Percentiles rank a stretch among this genome's conserved stretches.
phyloP scores from a whole-genome alignment of 2,797 vertebrate genomes.

The Crenichthys baileyi region DNA sequence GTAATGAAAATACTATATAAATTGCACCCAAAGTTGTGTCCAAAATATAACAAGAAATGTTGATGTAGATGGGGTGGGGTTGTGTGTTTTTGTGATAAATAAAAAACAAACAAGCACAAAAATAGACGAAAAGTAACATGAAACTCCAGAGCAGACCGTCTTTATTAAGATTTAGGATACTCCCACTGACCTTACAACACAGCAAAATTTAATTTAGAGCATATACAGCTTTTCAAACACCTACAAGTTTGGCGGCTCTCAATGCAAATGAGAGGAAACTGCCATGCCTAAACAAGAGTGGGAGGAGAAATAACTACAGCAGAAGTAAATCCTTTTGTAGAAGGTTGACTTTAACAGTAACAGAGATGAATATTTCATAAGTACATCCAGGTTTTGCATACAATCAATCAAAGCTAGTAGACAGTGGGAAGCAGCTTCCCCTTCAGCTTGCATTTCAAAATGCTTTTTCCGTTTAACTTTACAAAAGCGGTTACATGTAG shows the following conservation, averaged over 20 bases:
- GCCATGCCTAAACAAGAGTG: conserved; percentile 57
- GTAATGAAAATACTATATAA: too few relatives aligned
- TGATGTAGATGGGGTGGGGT: neutral
- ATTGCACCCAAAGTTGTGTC: too few relatives aligned
- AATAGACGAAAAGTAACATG: conserved; percentile 19
- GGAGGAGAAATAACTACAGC: conserved; percentile 17
- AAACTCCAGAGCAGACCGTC: conserved; percentile 59
- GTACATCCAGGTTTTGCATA: conserved; percentile 58
- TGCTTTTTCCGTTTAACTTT: conserved; percentile 47
- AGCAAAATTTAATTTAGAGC: conserved; percentile 76
- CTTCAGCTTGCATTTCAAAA: conserved; percentile 37
- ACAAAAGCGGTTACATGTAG: conserved; percentile 51
- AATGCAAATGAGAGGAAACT: conserved; percentile 47
- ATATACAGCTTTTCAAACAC: conserved; percentile 66
- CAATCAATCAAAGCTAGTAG: conserved; percentile 56
- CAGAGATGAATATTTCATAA: conserved; percentile 22
- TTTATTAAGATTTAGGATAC: conserved; percentile 76
- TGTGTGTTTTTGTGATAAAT: neutral
- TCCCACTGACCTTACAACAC: conserved; percentile 62
- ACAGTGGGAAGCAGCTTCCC: conserved; percentile 43
- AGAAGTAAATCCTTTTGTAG: conserved; percentile 28
- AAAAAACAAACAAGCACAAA: neutral
- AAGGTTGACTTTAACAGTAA: conserved; percentile 18
- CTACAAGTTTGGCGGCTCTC: conserved; percentile 46
- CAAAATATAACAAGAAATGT: too few relatives aligned